Evolutionary conservation across 2,113 vertebrate species (phyloP).

Genomic region (Megalops atlanticus): DNA sequence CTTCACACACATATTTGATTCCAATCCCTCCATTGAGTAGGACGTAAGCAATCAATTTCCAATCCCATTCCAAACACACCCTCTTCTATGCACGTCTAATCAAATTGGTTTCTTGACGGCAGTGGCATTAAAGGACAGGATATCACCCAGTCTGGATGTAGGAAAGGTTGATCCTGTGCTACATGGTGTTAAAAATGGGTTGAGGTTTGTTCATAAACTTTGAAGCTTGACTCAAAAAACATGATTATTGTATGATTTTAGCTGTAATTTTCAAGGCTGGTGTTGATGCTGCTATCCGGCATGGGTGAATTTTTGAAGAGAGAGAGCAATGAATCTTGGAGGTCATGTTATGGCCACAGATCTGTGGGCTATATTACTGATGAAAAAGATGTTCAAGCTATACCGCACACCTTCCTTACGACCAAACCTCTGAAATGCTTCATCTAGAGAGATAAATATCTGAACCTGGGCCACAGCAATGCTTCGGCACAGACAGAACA

Average conservation of each 20-base stretch:
- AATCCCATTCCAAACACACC: conserved; percentile 28
- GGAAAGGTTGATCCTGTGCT: background rate
- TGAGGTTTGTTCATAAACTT: too few relatives aligned
- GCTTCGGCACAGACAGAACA: conserved; percentile 50
- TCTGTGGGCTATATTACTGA: background rate
- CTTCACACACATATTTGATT: conserved; percentile 33
- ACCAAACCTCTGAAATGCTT: conserved; percentile 29
- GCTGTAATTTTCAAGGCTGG: too few relatives aligned
- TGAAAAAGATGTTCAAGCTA: conserved; percentile 3
- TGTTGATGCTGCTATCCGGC: too few relatives aligned
- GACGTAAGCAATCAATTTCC: conserved; percentile 28
- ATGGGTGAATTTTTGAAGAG: too few relatives aligned
- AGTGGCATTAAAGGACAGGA: background rate
- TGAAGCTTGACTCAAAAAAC: background rate
- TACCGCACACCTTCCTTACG: background rate
- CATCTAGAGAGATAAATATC: conserved; percentile 49
- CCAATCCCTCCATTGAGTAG: conserved; percentile 24
- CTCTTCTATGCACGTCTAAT: conserved; percentile 6
- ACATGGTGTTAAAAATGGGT: background rate
- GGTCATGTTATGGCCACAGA: too few relatives aligned
- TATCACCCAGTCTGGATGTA: background rate
- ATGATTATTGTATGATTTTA: background rate
- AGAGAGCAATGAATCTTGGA: too few relatives aligned
- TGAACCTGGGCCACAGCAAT: conserved; percentile 17
- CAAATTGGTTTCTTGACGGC: conserved; percentile 12